Percentiles rank a stretch among this genome's conserved stretches.
These are phyloP conservation scores for Choloepus hoffmanni DNA, from an alignment of 2,113 vertebrate genomes.

Conservation along the genomic window DNA sequence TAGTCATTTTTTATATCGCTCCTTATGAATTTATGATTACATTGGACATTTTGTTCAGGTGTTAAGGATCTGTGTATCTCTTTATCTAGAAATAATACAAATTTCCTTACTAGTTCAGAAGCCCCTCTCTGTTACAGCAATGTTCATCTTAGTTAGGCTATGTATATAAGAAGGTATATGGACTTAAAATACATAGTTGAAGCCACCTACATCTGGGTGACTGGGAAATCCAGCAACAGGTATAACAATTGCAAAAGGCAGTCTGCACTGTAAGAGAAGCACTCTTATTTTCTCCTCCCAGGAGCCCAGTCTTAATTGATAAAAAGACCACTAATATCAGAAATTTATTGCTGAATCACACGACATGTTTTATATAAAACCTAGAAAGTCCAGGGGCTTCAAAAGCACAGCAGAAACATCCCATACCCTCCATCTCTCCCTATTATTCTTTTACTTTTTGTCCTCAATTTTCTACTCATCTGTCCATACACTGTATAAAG, in stretches of 20 bases:
- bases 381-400: neutral
- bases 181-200: neutral
- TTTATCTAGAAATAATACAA: neutral
- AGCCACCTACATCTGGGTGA: neutral
- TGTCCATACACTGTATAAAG: too few species aligned
- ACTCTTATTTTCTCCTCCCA: neutral
- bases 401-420: neutral
- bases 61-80: neutral
- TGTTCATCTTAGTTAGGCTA: neutral
- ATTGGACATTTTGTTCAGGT: neutral
- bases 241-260: neutral
- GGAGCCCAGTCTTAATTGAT: neutral
- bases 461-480: too few species aligned
- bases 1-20: neutral
- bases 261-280: neutral
- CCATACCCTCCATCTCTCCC: too few species aligned
- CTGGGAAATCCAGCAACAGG: neutral
- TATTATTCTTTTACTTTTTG: too few species aligned
- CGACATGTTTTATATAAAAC: neutral
- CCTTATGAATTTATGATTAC: neutral
- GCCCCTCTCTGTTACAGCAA: neutral
- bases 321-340: neutral
- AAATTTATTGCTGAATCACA: neutral
- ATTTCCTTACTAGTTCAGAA: neutral
- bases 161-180: neutral